Base-by-base conservation (phyloP, 2,888 invertebrate species). In the Onthophagus sagittarius region DNA sequence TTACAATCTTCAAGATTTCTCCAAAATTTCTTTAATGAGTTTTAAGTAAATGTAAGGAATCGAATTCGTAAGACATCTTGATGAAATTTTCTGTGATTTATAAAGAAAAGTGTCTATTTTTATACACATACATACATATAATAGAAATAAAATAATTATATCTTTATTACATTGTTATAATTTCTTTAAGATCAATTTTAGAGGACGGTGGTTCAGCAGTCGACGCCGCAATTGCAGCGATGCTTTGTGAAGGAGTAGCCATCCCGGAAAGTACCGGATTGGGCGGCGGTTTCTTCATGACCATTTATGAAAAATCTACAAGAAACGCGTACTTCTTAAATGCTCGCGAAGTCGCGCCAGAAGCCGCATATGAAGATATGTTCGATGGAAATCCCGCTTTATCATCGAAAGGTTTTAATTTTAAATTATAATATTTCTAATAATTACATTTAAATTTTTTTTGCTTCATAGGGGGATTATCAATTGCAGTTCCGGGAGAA, bases 401-500 rank as follows among this genome's bases (percentile, higher is more conserved):
- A 13, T 76, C 88, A 1, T 78, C 80, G 75, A 81, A 79, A 77
- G 80, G 80, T 79, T 23, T 23, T 23, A 23, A 23, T 23, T 23
- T 53, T 53, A 53, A 53, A 53, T 11, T 1, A 1, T 1, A 53
- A 7, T 7, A 4, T 53, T 53, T 53, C 1, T 53, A 53, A 5
- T 15, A 9, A 31, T 71, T 23, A 23, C 3, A 3, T 23, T 23
- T 23, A 2, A n/a, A n/a, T 64, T 15, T 11, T 63, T 32, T 39
- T 14, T 11, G 14, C 64, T 62, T 63, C 72, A 82, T 84, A 86
- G 92, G 92, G 77, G 92, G 91, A 0, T 84, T 91, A 78, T 89
- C 96, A 0, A 89, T 94, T 11, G 98, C 92, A 11, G 93, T 98
- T n/a, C 97, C 98, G 0, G 96, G 96, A 6, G 97, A 97, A 85